Base-by-base conservation (phyloP, 2,797 vertebrate species). In the Menidia menidia region DNA sequence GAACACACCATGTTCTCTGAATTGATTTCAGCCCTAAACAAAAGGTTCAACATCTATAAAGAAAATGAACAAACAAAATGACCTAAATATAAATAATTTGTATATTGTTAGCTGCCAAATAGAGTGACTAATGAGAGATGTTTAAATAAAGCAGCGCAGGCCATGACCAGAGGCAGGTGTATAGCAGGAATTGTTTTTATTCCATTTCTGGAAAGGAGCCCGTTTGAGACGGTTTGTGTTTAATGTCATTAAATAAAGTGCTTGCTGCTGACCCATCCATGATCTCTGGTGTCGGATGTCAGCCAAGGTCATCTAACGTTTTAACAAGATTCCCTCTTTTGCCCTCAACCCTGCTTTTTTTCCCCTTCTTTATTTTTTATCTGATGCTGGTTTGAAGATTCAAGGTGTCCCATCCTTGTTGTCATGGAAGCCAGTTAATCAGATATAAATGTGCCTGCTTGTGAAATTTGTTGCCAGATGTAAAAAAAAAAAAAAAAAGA, bases 241-340 rank as follows among this genome's bases (percentile, higher is more conserved):
- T 92, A 88, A 92, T 88, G 83, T 94, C 83, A 95, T 95, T 94
- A 94, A 91, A 89, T 87, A 87, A 93, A 95, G 93, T 93, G 94
- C 92, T 91, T 69, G 71, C 85, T 68, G 76, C 79, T 92, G 93
- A 94, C 90, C 92, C 87, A 84, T 82, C 83, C 82, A 71, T 90
- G 90, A 93, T 89, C 91, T 85, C 89, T 87, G 80, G 92, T 92
- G 93, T 94, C 93, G 90, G 78, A 87, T 80, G 87, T 82, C 86
- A 77, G 88, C 90, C 91, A 92, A 94, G 93, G 93, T 94, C 92
- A 93, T 92, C 91, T 85, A 83, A 90, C 91, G 92, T 94, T 92
- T 94, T 93, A 95, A 94, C 93, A 93, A 94, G 93, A 94, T 94
- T 92, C 88, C 71, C 73, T 81, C 73, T 72, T 52, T 67, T 74